These are phyloP conservation scores for Gulo gulo DNA, from an alignment of 2,113 vertebrate species.

Conservation along the genomic window DNA sequence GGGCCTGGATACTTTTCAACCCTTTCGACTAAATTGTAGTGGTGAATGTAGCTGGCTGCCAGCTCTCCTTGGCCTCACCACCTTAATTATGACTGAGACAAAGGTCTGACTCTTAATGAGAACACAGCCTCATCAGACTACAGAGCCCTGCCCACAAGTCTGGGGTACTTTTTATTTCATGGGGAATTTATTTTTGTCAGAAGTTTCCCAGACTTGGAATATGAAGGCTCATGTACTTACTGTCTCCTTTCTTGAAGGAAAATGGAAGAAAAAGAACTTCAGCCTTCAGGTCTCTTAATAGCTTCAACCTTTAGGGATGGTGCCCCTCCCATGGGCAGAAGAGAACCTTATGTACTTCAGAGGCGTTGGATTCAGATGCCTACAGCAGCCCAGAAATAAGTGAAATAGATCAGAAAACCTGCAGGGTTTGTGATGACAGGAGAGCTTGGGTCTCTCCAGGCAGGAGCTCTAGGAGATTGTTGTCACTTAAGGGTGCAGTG, in stretches of 20 bases:
- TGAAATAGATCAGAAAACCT: neutral
- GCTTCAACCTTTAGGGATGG: neutral
- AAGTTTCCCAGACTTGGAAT: neutral
- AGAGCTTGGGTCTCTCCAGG: neutral
- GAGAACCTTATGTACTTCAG: neutral
- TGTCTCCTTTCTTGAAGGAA: slow-evolving; percentile 3
- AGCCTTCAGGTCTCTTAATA: neutral
- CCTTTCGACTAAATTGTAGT: neutral
- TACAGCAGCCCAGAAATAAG: neutral
- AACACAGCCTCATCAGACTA: neutral
- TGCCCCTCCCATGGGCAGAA: neutral
- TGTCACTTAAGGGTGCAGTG: neutral
- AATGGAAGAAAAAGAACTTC: neutral
- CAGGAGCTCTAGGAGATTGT: neutral
- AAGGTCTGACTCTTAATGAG: neutral
- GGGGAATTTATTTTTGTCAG: neutral
- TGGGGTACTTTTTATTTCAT: neutral
- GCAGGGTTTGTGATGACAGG: neutral
- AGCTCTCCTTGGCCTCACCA: neutral
- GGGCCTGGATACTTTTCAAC: neutral
- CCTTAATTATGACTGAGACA: neutral
- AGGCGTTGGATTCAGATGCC: neutral
- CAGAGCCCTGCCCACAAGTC: neutral
- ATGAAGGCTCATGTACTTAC: neutral
- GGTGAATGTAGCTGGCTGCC: neutral